Base-by-base conservation (phyloP, 2,797 vertebrate species). In the Chiroxiphia lanceolata region DNA sequence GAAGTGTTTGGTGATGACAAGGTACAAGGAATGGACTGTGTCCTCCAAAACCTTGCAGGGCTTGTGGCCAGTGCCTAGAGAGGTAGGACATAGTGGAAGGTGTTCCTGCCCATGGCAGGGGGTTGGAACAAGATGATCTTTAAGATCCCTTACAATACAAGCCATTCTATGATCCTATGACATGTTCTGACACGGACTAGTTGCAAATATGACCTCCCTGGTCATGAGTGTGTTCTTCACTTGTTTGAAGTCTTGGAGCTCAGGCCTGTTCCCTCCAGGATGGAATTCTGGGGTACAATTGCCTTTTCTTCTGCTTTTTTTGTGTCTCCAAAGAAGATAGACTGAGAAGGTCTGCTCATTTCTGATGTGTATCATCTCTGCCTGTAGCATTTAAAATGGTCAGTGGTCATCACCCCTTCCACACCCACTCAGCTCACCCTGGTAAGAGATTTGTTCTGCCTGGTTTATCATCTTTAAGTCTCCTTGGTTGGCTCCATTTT, bases 391-490 rank as follows among this genome's bases (percentile, higher is more conserved):
- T 95, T 96, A 63, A 69, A 91, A 47, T 22, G 53, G 33, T 27
- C 33, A 6, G 20, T 44, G 50, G 50, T 83, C 59, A 40, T 70
- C 63, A 38, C 75, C 40, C 34, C 59, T 69, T 78, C 76, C n/a
- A 3, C 10, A 29, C 40, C n/a, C 16, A 3, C 26, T 23, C 44
- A n/a, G 14, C 54, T 64, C 40, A 65, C 36, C 40, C 60, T 47
- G 45, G 91, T 31, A 10, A 67, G n/a, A 84, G 78, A 89, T 96
- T 95, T 94, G 63, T 89, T 83, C 83, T 85, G 79, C 15, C 69
- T 80, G 74, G 40, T 89, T 96, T 95, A 95, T 89, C 93, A 92
- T 75, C 81, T 14, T 59, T 90, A 96, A 72, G 96, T 95, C 96
- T 94, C 89, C 42, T 93, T 71, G 71, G 38, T n/a, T 81, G 91